Percentiles rank a stretch among this genome's conserved stretches.
Conservation (phyloP, 2,888 invertebrate genomes). For the Epiperipatus broadwayi region DNA sequence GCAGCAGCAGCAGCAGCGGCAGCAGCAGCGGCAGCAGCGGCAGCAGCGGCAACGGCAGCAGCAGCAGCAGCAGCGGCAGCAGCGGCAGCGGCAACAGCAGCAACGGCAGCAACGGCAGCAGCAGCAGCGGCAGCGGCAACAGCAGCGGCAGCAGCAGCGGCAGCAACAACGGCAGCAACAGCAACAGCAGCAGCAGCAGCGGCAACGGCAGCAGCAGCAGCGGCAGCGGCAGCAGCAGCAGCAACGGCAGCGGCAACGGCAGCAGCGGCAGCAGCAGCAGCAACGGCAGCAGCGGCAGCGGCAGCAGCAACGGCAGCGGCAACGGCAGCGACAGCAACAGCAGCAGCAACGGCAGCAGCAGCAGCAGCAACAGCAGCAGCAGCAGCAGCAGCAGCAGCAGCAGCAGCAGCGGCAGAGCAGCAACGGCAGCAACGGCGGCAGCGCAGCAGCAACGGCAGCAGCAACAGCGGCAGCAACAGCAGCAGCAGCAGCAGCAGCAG, state of each 20-base stretch:
- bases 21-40: not conserved
- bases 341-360: slow-evolving; percentile 3
- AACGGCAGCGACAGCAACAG: no score
- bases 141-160: not conserved
- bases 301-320: no score
- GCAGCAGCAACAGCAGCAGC: slow-evolving; percentile 1
- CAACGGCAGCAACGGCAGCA: not conserved
- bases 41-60: not conserved
- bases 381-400: not conserved
- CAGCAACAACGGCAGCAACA: not conserved
- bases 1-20: not conserved
- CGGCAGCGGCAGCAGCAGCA: no score
- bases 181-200: no score
- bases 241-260: no score
- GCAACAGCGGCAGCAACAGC: not conserved
- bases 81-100: not conserved
- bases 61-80: slow-evolving; percentile 1
- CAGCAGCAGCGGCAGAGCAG: not conserved
- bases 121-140: not conserved
- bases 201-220: no score
- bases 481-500: slow-evolving; percentile 3
- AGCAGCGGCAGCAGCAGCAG: no score
- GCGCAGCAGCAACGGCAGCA: no score
- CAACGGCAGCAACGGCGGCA: not conserved
- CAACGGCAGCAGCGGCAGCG: no score